These are phyloP conservation scores for Eupelmus urozonus DNA, from an alignment of 2,888 invertebrate species.

Conservation along the genomic window DNA sequence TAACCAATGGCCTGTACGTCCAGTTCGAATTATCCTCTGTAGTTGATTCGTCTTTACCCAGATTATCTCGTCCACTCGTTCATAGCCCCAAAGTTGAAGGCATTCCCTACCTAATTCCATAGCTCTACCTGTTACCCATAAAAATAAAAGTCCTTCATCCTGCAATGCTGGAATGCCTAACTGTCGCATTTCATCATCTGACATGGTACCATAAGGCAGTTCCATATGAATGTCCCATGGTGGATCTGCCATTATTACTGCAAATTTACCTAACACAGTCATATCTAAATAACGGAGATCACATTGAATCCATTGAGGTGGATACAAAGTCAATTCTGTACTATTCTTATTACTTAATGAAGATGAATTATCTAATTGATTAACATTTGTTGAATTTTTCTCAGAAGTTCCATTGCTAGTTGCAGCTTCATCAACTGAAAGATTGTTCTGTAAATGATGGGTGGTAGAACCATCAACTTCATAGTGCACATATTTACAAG, in stretches of 20 bases:
- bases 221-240: conserved; percentile 99
- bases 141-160: conserved; percentile 96
- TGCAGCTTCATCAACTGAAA: conserved; percentile 64
- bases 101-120: conserved; percentile 98
- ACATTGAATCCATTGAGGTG: conserved; percentile 98
- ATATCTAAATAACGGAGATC: conserved; percentile 94
- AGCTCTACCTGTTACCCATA: conserved; percentile 98
- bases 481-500: conserved; percentile 98
- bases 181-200: conserved; percentile 98
- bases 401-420: conserved; percentile 66
- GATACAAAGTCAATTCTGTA: conserved; percentile 84
- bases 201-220: conserved; percentile 98
- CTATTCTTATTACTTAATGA: conserved; percentile 68
- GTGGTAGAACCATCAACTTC: conserved; percentile 90
- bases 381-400: conserved; percentile 33
- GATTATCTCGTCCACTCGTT: conserved; percentile 96
- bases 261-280: conserved; percentile 96
- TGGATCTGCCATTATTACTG: conserved; percentile 99
- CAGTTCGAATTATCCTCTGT: conserved; percentile 97
- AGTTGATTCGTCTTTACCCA: conserved; percentile 99
- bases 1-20: conserved; percentile 98
- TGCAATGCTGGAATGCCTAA: conserved; percentile 95
- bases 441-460: conserved; percentile 69
- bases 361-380: conserved; percentile 33
- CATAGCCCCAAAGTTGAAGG: conserved; percentile 97